Conservation (phyloP, 1,140 invertebrate genomes). For the Rhizoglyphus robini region DNA sequence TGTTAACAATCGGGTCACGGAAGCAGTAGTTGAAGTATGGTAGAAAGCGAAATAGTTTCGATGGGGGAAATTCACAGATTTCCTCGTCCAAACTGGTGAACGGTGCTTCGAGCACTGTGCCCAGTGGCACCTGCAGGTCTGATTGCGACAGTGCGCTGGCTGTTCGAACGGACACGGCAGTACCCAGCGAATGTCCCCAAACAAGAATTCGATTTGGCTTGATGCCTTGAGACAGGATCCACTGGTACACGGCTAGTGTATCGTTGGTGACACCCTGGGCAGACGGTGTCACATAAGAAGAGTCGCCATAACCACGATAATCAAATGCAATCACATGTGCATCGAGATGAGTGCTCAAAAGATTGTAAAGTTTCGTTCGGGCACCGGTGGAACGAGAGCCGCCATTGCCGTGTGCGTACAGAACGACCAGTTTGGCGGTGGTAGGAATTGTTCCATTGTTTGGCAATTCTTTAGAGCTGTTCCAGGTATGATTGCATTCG, state of each 20-base stretch:
- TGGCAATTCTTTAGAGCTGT: no score
- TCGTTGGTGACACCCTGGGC: constrained; percentile 72
- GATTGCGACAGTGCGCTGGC: constrained; percentile 26
- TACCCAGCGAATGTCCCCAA: constrained; percentile 28
- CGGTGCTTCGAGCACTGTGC: constrained; percentile 65
- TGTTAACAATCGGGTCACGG: constrained; percentile 48
- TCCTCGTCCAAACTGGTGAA: constrained; percentile 76
- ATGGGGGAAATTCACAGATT: constrained; percentile 60
- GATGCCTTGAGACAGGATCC: constrained; percentile 42
- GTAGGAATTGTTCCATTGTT: no score
- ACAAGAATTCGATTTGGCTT: background rate
- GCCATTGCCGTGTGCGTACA: constrained; percentile 81
- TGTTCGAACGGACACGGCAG: constrained; percentile 23
- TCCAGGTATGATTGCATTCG: no score
- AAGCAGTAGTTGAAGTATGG: constrained; percentile 58
- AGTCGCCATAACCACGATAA: constrained; percentile 84
- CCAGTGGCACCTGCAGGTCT: constrained; percentile 38
- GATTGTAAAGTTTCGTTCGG: constrained; percentile 64
- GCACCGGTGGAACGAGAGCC: constrained; percentile 62
- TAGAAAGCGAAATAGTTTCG: constrained; percentile 42
- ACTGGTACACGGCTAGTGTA: constrained; percentile 57
- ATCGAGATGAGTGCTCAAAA: constrained; percentile 51
- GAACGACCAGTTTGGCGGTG: no score
- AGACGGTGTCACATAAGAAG: constrained; percentile 48
- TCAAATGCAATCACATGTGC: constrained; percentile 80